A percentile compares a stretch with the other conserved stretches of the same genome.
These are phyloP conservation scores for Apis cerana DNA, from an alignment of 1,140 invertebrate species.

Conservation along the genomic window DNA sequence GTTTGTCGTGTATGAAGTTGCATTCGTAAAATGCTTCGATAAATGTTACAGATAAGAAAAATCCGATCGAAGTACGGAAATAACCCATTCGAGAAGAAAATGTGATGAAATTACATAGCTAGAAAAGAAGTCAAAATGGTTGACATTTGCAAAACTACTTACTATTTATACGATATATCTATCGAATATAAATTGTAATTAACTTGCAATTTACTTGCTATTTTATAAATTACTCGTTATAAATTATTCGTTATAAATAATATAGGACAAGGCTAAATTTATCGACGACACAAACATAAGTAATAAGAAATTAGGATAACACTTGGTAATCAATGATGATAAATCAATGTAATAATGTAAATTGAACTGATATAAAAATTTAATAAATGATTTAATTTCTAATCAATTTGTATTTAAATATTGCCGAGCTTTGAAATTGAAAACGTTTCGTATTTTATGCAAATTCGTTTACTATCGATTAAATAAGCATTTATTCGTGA, in stretches of 20 bases:
- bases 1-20: background rate
- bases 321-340: background rate
- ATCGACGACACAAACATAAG: too few species aligned
- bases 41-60: background rate
- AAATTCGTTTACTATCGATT: too few species aligned
- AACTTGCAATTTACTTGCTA: too few species aligned
- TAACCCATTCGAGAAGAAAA: background rate
- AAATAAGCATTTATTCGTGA: too few species aligned
- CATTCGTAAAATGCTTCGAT: constrained; percentile 7
- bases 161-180: background rate
- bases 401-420: too few species aligned
- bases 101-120: background rate
- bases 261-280: background rate
- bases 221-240: too few species aligned
- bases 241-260: too few species aligned
- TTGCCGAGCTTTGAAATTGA: too few species aligned
- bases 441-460: too few species aligned
- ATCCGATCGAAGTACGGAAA: background rate
- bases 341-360: background rate
- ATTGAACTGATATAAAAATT: background rate
- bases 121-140: background rate
- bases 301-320: background rate
- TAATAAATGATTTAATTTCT: too few species aligned
- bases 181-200: background rate
- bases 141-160: background rate